phyloP scores from a whole-genome alignment of 2,888 invertebrate genomes.

The Lepidochrysops patricia region DNA sequence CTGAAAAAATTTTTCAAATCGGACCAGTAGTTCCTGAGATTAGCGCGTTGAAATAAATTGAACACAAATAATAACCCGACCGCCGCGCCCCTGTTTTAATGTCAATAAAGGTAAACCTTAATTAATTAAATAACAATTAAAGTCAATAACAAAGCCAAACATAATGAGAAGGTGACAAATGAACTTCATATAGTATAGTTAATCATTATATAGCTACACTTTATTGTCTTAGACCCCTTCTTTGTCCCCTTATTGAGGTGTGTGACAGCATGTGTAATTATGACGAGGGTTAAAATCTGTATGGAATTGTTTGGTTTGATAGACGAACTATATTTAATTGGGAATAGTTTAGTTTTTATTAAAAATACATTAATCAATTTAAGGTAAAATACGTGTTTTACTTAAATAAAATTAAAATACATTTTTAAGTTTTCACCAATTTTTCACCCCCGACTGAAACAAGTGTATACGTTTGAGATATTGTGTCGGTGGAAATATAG shows the following conservation, averaged over 20 bases:
- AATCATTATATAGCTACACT: neutral
- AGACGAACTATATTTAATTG: neutral
- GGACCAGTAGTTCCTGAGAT: no score
- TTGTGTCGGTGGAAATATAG: no score
- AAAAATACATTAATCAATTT: no score
- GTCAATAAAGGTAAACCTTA: neutral
- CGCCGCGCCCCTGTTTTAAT: no score
- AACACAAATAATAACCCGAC: no score
- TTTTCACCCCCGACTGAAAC: no score
- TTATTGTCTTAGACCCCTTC: neutral
- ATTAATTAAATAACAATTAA: neutral
- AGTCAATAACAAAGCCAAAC: neutral
- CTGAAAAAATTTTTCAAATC: no score
- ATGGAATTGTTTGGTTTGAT: neutral
- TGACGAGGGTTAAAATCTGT: neutral
- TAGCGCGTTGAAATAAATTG: no score
- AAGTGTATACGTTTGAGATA: no score
- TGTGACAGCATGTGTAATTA: neutral
- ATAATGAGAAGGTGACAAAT: neutral
- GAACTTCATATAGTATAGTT: neutral
- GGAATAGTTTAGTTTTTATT: no score
- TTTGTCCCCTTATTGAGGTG: neutral
- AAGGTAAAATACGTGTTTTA: no score
- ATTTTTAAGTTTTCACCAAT: no score
- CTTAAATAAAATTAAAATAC: neutral